Conservation (phyloP, 92 coral and sea anemone species). For the Hydrozoanthus gracilis region DNA sequence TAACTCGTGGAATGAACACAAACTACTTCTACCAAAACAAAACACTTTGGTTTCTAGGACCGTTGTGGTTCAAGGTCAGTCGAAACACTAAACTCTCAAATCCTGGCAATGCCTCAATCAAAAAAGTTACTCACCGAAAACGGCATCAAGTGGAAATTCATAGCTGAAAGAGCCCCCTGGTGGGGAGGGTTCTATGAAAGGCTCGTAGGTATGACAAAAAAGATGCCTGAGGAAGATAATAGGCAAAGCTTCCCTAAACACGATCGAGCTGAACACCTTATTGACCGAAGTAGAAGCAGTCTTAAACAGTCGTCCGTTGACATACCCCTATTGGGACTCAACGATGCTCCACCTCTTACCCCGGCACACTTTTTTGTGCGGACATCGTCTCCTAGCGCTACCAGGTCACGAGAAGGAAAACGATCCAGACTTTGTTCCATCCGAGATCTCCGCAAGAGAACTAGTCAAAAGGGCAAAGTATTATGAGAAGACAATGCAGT, state of each 20-base stretch:
- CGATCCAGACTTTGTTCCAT: constrained; percentile 32
- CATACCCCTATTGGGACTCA: constrained; percentile 8
- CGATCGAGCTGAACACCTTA: constrained; percentile 52
- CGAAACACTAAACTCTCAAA: constrained; percentile 29
- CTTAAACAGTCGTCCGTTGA: constrained; percentile 1
- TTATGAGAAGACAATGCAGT: constrained; percentile 18
- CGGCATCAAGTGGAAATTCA: constrained; percentile 60
- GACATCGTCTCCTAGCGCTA: constrained; percentile 9
- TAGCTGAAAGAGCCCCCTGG: constrained; percentile 58
- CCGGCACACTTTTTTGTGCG: too few species aligned
- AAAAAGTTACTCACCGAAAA: constrained; percentile 52
- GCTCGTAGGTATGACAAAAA: constrained; percentile 48
- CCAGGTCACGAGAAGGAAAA: constrained; percentile 20
- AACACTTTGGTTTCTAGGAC: background rate
- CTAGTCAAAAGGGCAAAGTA: constrained; percentile 34
- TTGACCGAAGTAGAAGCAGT: constrained; percentile 8
- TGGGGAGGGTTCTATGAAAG: background rate
- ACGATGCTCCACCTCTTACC: constrained; percentile 25
- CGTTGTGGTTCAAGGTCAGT: constrained; percentile 29
- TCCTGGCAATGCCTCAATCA: constrained; percentile 31
- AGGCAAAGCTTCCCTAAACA: constrained; percentile 54
- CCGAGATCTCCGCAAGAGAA: constrained; percentile 19
- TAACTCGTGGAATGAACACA: background rate
- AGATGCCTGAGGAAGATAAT: constrained; percentile 61
- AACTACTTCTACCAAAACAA: background rate